phyloP scores from a whole-genome alignment of 1,140 invertebrate genomes.

The Neuroterus valhalla region DNA sequence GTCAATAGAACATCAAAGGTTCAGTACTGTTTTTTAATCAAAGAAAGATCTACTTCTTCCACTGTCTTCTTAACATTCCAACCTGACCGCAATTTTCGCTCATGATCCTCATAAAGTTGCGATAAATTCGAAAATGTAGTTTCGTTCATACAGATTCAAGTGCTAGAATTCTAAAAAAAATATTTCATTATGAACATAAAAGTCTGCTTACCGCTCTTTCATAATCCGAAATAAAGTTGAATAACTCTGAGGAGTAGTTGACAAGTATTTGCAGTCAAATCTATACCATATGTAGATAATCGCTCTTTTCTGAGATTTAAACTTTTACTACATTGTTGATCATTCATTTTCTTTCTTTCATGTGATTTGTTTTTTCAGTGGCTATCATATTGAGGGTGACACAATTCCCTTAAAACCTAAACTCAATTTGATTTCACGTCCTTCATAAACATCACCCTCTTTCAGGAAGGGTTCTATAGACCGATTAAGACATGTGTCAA shows the following conservation, averaged over 20 bases:
- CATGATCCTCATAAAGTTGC: not conserved
- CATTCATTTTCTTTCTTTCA: no score
- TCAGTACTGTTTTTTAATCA: slow-evolving; percentile 22
- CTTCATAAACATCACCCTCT: slow-evolving; percentile 38
- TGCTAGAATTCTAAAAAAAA: not conserved
- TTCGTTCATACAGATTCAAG: not conserved
- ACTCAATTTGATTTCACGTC: slow-evolving; percentile 57
- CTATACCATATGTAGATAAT: no score
- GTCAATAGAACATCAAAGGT: slow-evolving; percentile 11
- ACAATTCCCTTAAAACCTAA: slow-evolving; percentile 41
- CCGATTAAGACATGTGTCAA: no score
- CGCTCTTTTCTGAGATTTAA: no score
- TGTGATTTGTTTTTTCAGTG: no score
- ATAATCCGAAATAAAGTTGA: no score
- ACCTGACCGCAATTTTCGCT: not conserved
- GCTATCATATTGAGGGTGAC: no score
- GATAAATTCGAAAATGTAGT: not conserved
- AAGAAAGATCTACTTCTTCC: slow-evolving; percentile 15
- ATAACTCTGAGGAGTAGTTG: no score
- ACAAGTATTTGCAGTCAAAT: no score
- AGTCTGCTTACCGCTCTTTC: no score
- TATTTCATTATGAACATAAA: not conserved
- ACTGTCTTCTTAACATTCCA: slow-evolving; percentile 1
- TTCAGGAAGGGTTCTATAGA: no score
- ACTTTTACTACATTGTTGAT: no score